Conservation (phyloP, 2,113 vertebrate genomes). For the Centrocercus urophasianus region DNA sequence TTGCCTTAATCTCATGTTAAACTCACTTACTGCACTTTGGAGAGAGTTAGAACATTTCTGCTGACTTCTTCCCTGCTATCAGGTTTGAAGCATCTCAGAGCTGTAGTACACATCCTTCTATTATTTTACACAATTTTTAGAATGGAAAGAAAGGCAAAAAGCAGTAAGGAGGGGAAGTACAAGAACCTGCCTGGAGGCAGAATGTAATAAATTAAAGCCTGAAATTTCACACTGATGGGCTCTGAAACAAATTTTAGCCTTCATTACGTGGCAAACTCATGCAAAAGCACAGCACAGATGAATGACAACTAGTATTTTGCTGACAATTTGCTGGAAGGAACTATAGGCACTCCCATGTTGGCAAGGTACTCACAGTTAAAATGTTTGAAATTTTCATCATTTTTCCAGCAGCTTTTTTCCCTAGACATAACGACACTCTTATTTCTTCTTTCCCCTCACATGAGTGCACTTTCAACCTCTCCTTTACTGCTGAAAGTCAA, state of each 20-base stretch:
- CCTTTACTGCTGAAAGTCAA: background rate
- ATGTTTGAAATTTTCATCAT: background rate
- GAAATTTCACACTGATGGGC: background rate
- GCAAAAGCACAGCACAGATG: background rate
- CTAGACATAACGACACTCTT: background rate
- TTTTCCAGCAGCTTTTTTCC: background rate
- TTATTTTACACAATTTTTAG: background rate
- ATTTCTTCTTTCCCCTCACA: background rate
- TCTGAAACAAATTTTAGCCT: background rate
- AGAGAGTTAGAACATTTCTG: background rate
- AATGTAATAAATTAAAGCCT: background rate
- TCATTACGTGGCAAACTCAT: background rate
- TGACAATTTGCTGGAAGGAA: constrained; percentile 48
- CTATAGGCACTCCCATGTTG: background rate
- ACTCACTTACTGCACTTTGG: too few species aligned
- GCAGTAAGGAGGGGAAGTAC: background rate
- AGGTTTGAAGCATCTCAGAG: background rate
- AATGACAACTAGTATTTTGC: constrained; percentile 62
- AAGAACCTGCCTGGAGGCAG: background rate
- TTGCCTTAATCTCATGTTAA: background rate
- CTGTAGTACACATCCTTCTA: background rate
- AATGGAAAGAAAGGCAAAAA: background rate
- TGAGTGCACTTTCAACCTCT: background rate
- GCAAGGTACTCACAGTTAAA: background rate
- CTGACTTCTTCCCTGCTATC: background rate